Conservation (phyloP, 1,140 invertebrate genomes). For the Anastrepha obliqua region DNA sequence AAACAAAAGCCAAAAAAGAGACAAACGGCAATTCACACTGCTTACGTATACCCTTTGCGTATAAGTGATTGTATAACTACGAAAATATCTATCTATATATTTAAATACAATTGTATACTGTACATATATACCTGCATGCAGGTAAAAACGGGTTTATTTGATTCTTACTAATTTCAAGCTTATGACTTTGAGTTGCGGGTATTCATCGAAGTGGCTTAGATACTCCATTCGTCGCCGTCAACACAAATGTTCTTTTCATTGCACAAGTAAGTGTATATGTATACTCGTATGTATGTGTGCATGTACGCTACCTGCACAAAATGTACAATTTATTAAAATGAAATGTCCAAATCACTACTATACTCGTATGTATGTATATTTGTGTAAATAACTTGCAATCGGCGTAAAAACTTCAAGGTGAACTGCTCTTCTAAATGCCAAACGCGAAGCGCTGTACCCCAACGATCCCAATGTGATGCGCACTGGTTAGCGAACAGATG, state of each 20-base stretch:
- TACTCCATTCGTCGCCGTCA: background rate
- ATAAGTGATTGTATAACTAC: no score
- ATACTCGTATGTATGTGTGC: no score
- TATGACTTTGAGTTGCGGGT: background rate
- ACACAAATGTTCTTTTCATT: constrained; percentile 17
- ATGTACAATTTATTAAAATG: constrained; percentile 9
- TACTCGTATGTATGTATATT: background rate
- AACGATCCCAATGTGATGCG: background rate
- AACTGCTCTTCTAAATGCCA: constrained; percentile 40
- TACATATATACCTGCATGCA: background rate
- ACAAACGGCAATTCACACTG: background rate
- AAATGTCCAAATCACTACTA: background rate
- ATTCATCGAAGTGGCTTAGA: constrained; percentile 6
- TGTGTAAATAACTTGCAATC: background rate
- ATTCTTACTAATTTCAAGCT: constrained; percentile 20
- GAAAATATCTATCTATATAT: no score
- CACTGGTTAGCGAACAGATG: background rate
- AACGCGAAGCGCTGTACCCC: background rate
- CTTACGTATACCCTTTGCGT: background rate
- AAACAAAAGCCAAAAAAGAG: background rate
- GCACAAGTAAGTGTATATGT: background rate
- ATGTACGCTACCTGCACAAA: background rate
- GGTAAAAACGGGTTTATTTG: constrained; percentile 8
- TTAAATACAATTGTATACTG: background rate
- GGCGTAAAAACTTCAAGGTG: constrained; percentile 25